Evolutionary conservation across 2,113 vertebrate genomes (phyloP).

Genomic region (Zosterops hypoxanthus): DNA sequence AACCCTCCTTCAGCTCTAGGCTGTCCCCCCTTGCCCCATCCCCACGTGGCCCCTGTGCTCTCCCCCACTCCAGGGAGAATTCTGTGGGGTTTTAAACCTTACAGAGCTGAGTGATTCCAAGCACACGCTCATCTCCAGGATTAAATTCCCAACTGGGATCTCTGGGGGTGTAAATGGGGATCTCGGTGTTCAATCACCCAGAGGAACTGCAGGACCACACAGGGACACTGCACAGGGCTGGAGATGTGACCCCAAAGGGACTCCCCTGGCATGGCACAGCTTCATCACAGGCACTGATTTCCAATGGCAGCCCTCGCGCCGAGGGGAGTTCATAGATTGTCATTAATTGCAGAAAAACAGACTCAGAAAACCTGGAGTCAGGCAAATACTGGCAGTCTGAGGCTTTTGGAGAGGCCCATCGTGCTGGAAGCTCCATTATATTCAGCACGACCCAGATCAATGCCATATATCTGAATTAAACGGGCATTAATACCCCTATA

Average conservation of each 20-base stretch:
- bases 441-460: background rate
- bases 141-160: accelerated
- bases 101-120: accelerated
- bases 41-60: background rate
- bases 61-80: background rate
- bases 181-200: accelerated
- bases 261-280: background rate
- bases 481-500: background rate
- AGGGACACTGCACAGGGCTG: background rate
- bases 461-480: slow-evolving; percentile 34
- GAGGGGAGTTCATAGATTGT: background rate
- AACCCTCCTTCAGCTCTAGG: background rate
- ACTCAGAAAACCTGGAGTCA: accelerated
- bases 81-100: background rate
- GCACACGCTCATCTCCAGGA: accelerated
- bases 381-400: background rate
- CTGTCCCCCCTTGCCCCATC: background rate
- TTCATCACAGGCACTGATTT: background rate
- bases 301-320: background rate
- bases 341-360: background rate
- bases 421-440: background rate
- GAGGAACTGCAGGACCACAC: accelerated
- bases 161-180: accelerated
- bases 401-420: background rate
- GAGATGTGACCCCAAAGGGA: accelerated